Percentiles rank a stretch among this genome's conserved stretches.
These are phyloP conservation scores for Poeciliopsis presidionis DNA, from an alignment of 2,797 vertebrate genomes.

Conservation along the genomic window DNA sequence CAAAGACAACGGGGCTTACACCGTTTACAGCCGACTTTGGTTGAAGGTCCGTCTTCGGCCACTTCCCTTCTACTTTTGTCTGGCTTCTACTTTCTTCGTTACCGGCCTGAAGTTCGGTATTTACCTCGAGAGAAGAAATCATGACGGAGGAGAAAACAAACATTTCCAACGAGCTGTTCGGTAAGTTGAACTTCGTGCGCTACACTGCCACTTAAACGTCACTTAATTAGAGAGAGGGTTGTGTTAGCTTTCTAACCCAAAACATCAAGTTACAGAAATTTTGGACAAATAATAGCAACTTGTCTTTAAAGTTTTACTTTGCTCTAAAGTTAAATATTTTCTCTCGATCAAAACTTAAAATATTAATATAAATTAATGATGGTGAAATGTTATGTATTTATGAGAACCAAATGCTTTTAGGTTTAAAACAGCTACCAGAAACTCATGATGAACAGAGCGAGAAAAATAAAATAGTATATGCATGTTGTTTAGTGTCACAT, in stretches of 20 bases:
- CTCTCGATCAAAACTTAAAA: not conserved
- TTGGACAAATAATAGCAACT: not conserved
- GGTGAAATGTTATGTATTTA: not conserved
- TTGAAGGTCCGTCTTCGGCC: not conserved
- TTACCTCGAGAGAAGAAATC: slow-evolving; percentile 57
- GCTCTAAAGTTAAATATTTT: not conserved
- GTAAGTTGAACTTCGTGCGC: slow-evolving; percentile 70
- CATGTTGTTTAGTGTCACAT: not conserved
- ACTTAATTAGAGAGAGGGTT: not conserved
- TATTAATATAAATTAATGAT: not conserved
- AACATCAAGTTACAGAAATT: not conserved
- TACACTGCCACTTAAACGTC: not conserved
- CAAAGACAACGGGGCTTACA: slow-evolving; percentile 14
- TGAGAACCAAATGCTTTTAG: not conserved
- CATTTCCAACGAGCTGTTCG: slow-evolving; percentile 82
- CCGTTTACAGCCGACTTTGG: not conserved
- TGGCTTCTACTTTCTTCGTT: slow-evolving; percentile 1
- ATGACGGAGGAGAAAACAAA: slow-evolving; percentile 83
- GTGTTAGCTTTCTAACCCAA: not conserved
- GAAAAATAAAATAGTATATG: not conserved
- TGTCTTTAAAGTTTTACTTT: not conserved
- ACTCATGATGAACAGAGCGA: not conserved
- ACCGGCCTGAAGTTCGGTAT: slow-evolving; percentile 22
- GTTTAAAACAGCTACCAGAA: not conserved
- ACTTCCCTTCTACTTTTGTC: not conserved